Evolutionary conservation across 2,888 invertebrate species (phyloP).

Genomic region (Drosophila suboccidentalis): DNA sequence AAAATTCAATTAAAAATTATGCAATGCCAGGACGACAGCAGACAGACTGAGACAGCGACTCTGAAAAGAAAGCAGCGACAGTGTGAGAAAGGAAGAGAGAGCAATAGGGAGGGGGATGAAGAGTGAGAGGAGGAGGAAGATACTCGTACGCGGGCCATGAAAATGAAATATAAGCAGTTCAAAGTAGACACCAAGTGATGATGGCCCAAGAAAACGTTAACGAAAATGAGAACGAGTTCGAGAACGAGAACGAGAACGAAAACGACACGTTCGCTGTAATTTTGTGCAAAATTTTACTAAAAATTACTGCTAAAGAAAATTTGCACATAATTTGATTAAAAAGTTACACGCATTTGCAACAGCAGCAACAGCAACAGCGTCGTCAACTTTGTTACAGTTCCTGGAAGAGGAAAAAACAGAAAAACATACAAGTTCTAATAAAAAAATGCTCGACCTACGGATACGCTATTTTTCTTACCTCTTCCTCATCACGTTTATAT

Average conservation of each 20-base stretch:
- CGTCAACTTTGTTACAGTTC: conserved; percentile 53
- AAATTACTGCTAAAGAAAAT: conserved; percentile 82
- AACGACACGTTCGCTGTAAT: conserved; percentile 44
- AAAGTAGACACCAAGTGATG: conserved; percentile 52
- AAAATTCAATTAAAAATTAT: conserved; percentile 82
- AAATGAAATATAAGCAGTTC: conserved; percentile 70
- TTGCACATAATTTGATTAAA: conserved; percentile 81
- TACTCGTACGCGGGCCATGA: conserved; percentile 49
- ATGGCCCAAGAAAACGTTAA: conserved; percentile 27
- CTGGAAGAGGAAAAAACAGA: conserved; percentile 6
- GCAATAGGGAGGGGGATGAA: not conserved
- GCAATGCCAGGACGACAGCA: conserved; percentile 57
- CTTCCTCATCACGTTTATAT: too few relatives aligned
- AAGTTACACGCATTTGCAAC: conserved; percentile 79
- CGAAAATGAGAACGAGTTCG: conserved; percentile 25
- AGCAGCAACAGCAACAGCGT: conserved; percentile 36
- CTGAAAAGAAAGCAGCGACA: not conserved
- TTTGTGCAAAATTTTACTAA: conserved; percentile 75
- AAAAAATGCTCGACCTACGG: not conserved
- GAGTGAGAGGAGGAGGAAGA: conserved; percentile 6
- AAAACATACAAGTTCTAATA: not conserved
- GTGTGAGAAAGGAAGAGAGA: not conserved
- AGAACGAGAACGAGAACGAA: conserved; percentile 30
- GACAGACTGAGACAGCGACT: conserved; percentile 24
- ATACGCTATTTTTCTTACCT: conserved; percentile 1